Base-by-base conservation (phyloP, 2,113 vertebrate genomes). In the Cnemophilus loriae region DNA sequence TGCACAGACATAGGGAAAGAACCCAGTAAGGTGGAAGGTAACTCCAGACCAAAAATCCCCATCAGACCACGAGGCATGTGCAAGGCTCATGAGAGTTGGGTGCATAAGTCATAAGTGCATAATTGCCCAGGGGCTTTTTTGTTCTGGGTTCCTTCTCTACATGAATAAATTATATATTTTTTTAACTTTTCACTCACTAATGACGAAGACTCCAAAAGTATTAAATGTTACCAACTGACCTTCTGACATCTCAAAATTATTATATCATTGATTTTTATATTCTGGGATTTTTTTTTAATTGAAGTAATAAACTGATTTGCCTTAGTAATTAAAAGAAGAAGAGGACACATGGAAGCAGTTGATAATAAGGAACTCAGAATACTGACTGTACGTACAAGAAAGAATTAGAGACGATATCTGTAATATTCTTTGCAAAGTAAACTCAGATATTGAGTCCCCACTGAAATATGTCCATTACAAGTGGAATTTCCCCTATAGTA, bases 1-100 rank as follows among this genome's bases (percentile, higher is more conserved):
- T 81, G 12, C 50, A 65, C 10, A 57, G 44, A 50, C 16, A 44
- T 8, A 23, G 27, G 26, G 26, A 35, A 56, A 42, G 35, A 64
- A 15, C 11, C 11, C 41, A 79, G 8, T 2, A 32, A 26, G 14
- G 57, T 35, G 26, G n/a, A 56, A 79, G 26, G 17, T 64, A 53
- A 70, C 3, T 6, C 24, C 30, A 63, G 41, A 47, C n/a, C 20
- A 61, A 61, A 87, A 78, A 16, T 47, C 30, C 41, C 3, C 8
- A 16, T 30, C 0, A 0, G 13, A 46, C 13, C 15, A 28, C 2
- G 3, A 56, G 28, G 22, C 9, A 19, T 6, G 17, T 13, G 27
- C 14, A 78, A 53, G 33, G 63, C 1, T 2, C 10, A 11, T 11
- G 23, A 39, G 47, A 28, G 5, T 33, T 1, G 0, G 20, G 6